phyloP scores from a whole-genome alignment of 1,140 invertebrate species.

The Aporrectodea caliginosa region DNA sequence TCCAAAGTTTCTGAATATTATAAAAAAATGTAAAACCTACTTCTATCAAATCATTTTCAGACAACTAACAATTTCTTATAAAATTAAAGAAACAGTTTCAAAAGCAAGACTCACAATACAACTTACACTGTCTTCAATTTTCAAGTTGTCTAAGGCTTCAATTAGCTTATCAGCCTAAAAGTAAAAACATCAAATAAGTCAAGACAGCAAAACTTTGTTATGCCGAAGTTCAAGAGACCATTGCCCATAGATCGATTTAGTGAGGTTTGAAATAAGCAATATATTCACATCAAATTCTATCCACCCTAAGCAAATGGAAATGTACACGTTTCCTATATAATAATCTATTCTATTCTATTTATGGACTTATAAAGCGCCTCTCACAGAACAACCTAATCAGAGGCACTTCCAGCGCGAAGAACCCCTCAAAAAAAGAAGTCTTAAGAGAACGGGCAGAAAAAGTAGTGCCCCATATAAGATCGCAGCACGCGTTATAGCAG shows the following conservation, averaged over 20 bases:
- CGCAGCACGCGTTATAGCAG: no score
- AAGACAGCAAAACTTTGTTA: background rate
- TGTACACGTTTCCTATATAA: no score
- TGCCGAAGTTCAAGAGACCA: background rate
- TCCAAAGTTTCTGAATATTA: background rate
- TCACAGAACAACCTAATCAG: no score
- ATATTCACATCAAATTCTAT: no score
- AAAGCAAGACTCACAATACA: background rate
- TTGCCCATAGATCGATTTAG: background rate
- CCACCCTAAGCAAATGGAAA: background rate
- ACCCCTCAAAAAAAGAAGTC: no score
- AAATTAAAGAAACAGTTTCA: no score
- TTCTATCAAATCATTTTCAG: no score
- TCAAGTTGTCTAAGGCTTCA: background rate
- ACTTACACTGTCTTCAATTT: background rate
- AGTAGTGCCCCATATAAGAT: no score
- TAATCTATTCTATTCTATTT: background rate
- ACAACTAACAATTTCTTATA: no score
- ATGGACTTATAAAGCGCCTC: background rate
- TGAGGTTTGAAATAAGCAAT: background rate
- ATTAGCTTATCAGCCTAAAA: background rate
- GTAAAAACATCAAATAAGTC: background rate
- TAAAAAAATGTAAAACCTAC: background rate
- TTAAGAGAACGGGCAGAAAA: no score
- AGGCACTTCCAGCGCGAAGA: no score